phyloP scores from a whole-genome alignment of 2,888 invertebrate genomes.

The Malacosoma neustria region DNA sequence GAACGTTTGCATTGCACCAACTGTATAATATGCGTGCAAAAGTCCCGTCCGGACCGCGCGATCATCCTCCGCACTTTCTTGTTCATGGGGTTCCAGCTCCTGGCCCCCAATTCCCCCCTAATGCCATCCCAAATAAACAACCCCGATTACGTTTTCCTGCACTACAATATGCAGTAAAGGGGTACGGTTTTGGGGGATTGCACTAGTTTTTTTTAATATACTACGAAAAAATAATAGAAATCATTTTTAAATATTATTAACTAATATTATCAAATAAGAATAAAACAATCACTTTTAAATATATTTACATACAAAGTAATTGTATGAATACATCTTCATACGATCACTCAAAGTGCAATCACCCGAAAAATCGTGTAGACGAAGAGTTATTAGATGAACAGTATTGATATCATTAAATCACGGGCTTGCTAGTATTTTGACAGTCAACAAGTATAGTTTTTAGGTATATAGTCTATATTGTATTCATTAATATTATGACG shows the following conservation, averaged over 20 bases:
- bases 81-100: slow-evolving; percentile 94
- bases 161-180: slow-evolving; percentile 61
- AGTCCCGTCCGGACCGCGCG: slow-evolving; percentile 88
- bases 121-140: slow-evolving; percentile 70
- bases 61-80: slow-evolving; percentile 95
- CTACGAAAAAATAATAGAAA: no score
- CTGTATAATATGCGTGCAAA: slow-evolving; percentile 83
- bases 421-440: slow-evolving; percentile 23
- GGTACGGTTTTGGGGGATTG: slow-evolving; percentile 9
- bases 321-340: no score
- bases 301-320: no score
- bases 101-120: slow-evolving; percentile 84
- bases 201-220: background rate
- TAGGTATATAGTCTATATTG: slow-evolving; percentile 21
- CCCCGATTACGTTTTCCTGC: slow-evolving; percentile 71
- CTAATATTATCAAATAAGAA: no score
- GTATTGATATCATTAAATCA: slow-evolving; percentile 6
- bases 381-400: background rate
- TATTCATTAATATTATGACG: slow-evolving; percentile 9
- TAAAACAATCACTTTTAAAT: no score
- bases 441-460: slow-evolving; percentile 26
- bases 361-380: background rate
- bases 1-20: slow-evolving; percentile 88
- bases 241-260: no score
- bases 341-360: background rate